Base-by-base conservation (phyloP, 2,797 vertebrate genomes). In the Enteromius anoplus region DNA sequence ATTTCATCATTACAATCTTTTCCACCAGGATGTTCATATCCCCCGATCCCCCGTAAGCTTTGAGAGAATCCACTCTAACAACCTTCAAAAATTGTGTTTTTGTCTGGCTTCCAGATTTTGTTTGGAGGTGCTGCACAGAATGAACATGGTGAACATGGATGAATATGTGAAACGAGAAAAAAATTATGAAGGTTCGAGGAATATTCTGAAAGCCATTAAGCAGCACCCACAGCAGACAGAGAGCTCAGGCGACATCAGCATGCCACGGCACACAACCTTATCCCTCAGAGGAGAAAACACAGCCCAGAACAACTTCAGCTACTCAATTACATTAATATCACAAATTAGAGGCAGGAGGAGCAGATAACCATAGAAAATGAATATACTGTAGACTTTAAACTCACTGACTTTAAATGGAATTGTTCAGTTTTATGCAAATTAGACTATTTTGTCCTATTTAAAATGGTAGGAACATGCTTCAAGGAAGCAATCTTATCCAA, bases 171-270 rank as follows among this genome's bases (percentile, higher is more conserved):
- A 64, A 64, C 6, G 26, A 32, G 29, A 17, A 64, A 64, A 55
- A 23, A 42, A 75, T 34, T 68, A 49, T 47, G 69, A 79, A 79
- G 65, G 75, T 80, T 62, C 19, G 34, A 60, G 53, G 64, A 80
- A 85, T 78, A 87, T 85, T 86, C 84, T 40, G 65, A 84, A 88
- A 88, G 58, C 81, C 60, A 85, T 88, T 86, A 86, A 85, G 65
- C 11, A 69, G 23, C 42, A 62, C 53, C 51, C 42, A 45, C 82
- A 85, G 49, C 60, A 62, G 34, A 69, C 58, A 82, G 51, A 78
- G 53, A 49, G 45, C 73, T 75, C 47, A 71, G 58, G 32, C 19
- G 51, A 60, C 75, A 83, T 42, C 62, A 49, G n/a, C 37, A 70
- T 49, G 80, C 81, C 51, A 14, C 58, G 51, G 78, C 32, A 76